Evolutionary conservation across 2,797 vertebrate genomes (phyloP).

Genomic region (Neoniphon sammara): DNA sequence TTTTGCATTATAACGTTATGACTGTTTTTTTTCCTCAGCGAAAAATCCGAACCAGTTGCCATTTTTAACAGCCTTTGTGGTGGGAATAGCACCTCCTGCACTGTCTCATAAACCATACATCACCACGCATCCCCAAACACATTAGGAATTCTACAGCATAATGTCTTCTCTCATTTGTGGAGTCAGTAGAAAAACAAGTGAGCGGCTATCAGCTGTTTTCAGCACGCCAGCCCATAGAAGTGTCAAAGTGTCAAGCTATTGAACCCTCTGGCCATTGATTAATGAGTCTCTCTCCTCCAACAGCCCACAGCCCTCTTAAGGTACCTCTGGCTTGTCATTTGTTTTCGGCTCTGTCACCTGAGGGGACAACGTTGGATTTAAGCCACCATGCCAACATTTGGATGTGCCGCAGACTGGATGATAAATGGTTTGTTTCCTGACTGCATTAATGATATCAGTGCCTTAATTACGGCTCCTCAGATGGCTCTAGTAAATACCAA

Average conservation of each 20-base stretch:
- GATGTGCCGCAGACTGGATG: not conserved
- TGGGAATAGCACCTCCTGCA: not conserved
- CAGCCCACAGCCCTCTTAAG: constrained; percentile 8
- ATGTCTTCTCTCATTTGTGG: constrained; percentile 47
- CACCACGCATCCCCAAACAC: constrained; percentile 32
- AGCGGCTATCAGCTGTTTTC: constrained; percentile 20
- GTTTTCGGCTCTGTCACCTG: constrained; percentile 45
- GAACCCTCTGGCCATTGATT: constrained; percentile 55
- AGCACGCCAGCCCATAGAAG: constrained; percentile 16
- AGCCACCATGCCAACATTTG: not conserved
- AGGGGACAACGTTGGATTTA: not conserved
- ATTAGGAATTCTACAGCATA: constrained; percentile 30
- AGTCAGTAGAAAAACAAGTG: constrained; percentile 32
- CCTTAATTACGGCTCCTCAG: too few species aligned
- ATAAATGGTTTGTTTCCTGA: constrained; percentile 25
- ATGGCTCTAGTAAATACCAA: constrained; percentile 11
- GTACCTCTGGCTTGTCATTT: constrained; percentile 36
- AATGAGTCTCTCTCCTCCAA: constrained; percentile 39
- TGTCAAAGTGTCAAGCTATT: constrained; percentile 29
- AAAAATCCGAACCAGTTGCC: not conserved
- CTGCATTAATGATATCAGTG: constrained; percentile 21
- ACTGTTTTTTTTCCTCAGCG: not conserved
- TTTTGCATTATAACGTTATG: constrained; percentile 5
- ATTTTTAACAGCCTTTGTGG: not conserved
- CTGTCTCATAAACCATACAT: constrained; percentile 7